These are phyloP conservation scores for Archilochus colubris DNA, from an alignment of 2,113 vertebrate genomes.

Conservation along the genomic window DNA sequence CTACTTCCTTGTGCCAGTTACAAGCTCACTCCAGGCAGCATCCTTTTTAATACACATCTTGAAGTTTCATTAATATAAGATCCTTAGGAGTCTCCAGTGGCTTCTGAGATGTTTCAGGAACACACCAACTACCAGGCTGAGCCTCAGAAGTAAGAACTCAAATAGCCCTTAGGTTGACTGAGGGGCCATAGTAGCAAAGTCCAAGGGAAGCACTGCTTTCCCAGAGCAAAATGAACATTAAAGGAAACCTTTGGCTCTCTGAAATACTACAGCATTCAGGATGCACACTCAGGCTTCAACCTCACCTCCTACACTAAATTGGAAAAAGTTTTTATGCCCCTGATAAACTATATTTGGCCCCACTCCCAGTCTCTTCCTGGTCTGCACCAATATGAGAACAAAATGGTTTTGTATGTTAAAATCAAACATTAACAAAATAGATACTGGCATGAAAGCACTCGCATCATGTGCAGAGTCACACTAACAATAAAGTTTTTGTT, in stretches of 20 bases:
- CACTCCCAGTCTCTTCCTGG: background rate
- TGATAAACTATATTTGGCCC: background rate
- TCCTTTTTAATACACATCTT: background rate
- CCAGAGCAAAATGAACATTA: background rate
- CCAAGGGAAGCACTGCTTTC: background rate
- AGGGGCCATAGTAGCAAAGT: background rate
- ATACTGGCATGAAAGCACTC: background rate
- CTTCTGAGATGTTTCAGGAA: background rate
- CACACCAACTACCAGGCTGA: background rate
- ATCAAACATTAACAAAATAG: background rate
- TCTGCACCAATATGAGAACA: background rate
- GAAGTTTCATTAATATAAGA: background rate
- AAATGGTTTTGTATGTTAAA: background rate
- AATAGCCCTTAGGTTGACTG: background rate
- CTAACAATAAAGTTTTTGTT: background rate
- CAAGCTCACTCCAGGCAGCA: fast-evolving
- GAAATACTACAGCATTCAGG: background rate
- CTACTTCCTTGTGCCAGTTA: background rate
- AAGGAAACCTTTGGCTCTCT: background rate
- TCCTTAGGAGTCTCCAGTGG: background rate
- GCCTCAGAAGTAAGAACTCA: background rate
- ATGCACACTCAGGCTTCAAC: background rate
- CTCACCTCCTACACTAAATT: background rate
- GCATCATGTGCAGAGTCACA: fast-evolving
- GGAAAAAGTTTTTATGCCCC: background rate